phyloP scores from a whole-genome alignment of 2,888 invertebrate genomes.

The Iselma pallidipennis region DNA sequence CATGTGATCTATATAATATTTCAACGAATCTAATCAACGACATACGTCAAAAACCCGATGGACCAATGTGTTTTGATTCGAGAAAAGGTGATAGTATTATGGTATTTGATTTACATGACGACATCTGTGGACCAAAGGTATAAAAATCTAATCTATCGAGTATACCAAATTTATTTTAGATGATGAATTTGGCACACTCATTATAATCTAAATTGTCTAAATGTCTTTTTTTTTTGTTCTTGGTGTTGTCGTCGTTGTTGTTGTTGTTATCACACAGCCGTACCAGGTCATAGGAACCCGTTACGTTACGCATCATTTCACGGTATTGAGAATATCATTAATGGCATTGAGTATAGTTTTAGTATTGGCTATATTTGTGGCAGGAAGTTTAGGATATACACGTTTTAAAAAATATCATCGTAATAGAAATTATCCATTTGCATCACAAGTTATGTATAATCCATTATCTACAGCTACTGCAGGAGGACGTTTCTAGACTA shows the following conservation, averaged over 20 bases:
- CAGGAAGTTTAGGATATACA: slow-evolving; percentile 40
- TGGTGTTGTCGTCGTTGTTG: neutral
- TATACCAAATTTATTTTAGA: neutral
- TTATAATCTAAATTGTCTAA: neutral
- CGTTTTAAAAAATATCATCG: slow-evolving; percentile 40
- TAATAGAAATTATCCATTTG: slow-evolving; percentile 43
- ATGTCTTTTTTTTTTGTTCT: neutral
- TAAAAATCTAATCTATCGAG: neutral
- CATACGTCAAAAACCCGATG: slow-evolving; percentile 40
- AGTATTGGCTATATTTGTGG: slow-evolving; percentile 35
- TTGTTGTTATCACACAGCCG: neutral
- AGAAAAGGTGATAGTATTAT: slow-evolving; percentile 31
- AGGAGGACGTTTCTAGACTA: neutral
- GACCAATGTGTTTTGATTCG: slow-evolving; percentile 45
- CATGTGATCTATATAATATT: slow-evolving; percentile 59
- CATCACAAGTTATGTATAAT: slow-evolving; percentile 47
- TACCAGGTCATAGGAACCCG: slow-evolving; percentile 5
- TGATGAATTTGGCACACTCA: neutral
- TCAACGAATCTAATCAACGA: slow-evolving; percentile 34
- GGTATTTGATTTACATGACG: slow-evolving; percentile 37
- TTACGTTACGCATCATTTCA: slow-evolving; percentile 33
- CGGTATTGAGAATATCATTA: slow-evolving; percentile 41
- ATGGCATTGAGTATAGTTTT: slow-evolving; percentile 40
- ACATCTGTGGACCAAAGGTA: slow-evolving; percentile 36
- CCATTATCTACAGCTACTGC: slow-evolving; percentile 29